phyloP scores from a whole-genome alignment of 2,888 invertebrate species.

The Microdon myrmicae region DNA sequence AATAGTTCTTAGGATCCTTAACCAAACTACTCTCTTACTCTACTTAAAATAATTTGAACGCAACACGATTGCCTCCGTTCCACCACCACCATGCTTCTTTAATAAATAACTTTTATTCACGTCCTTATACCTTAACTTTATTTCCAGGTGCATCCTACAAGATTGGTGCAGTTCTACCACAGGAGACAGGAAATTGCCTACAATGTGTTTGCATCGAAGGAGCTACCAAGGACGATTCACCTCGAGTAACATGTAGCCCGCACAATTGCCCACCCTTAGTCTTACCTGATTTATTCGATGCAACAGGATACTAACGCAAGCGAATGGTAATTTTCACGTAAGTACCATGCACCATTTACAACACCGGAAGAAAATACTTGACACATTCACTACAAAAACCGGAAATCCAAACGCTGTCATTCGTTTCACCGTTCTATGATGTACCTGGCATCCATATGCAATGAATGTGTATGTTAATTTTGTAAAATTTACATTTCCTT shows the following conservation, averaged over 20 bases:
- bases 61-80: too few species aligned
- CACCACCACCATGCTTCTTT: too few species aligned
- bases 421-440: too few species aligned
- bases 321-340: slow-evolving; percentile 23
- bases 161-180: slow-evolving; percentile 74
- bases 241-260: slow-evolving; percentile 66
- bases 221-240: slow-evolving; percentile 65
- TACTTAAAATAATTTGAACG: too few species aligned
- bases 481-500: slow-evolving; percentile 16
- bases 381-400: not conserved
- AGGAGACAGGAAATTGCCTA: slow-evolving; percentile 77
- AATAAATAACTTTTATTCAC: too few species aligned
- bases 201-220: slow-evolving; percentile 75
- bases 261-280: slow-evolving; percentile 67
- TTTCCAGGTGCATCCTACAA: slow-evolving; percentile 72
- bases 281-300: slow-evolving; percentile 66
- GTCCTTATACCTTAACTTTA: too few species aligned
- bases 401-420: too few species aligned
- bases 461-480: slow-evolving; percentile 38
- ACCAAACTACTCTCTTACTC: too few species aligned
- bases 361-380: not conserved
- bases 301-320: slow-evolving; percentile 65
- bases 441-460: slow-evolving; percentile 12
- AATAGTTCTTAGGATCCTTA: too few species aligned
- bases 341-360: not conserved